Evolutionary conservation across 2,113 vertebrate species (phyloP), one percentile per base, ranked within the genome.

Genomic region (Chamaea fasciata): DNA sequence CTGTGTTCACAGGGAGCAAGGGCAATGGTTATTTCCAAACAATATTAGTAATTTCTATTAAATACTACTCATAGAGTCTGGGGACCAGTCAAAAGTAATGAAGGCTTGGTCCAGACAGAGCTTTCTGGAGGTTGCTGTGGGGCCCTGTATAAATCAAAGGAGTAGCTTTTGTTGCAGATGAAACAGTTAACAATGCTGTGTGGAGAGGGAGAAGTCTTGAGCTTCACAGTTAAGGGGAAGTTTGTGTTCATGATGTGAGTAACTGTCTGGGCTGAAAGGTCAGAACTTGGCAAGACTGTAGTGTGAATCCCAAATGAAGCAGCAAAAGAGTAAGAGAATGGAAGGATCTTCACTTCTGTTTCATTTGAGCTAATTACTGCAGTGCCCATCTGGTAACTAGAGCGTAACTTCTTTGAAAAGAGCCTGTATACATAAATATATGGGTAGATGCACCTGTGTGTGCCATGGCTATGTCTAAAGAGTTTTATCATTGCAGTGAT

Each of bases 201-300:
- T 12, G 39, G n/a, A 53, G 31, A 75, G 37, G 22, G 50, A 63
- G 35, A 62, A 22, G 17, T 56, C 62, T 64, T 18, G 28, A 76
- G 31, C 49, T 87, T 79, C 49, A 10, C 16, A 80, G 63, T 76
- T 73, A 77, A 31, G 49, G 46, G 14, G 24, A 87, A 57, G 30
- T 85, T 87, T 30, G 23, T 94, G 41, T 73, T 90, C 26, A 56
- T 71, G 52, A 22, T 0, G 0, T 37, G 50, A 87, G 26, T 81
- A 85, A 63, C 37, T 77, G 53, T 70, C 77, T 76, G 71, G 70
- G 28, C 82, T 95, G 63, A 82, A 95, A 94, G 89, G 83, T 89
- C 76, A 87, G 73, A 78, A 79, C 56, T 77, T 81, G 33, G 24
- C 44, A 47, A 83, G 62, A 60, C 28, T 57, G 2, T 78, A 31